These are phyloP conservation scores for Psittacula echo DNA, from an alignment of 2,797 vertebrate genomes.

Conservation along the genomic window DNA sequence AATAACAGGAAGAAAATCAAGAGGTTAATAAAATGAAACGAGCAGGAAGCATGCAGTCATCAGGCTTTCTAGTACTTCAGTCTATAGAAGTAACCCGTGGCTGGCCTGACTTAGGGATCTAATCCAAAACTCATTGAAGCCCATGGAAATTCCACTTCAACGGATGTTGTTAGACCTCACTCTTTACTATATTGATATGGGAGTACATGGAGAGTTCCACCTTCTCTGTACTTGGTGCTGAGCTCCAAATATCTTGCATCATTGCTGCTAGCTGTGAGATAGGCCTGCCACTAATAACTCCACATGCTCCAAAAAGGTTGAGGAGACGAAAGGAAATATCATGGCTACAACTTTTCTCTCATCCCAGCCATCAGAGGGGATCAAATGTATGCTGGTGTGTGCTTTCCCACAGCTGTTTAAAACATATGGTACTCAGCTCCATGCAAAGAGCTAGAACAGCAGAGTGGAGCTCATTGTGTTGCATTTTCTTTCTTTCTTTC, in stretches of 20 bases:
- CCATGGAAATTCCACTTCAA: slow-evolving; percentile 30
- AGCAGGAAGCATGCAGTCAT: slow-evolving; percentile 38
- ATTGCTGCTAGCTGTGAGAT: not conserved
- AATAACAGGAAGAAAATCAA: slow-evolving; percentile 66
- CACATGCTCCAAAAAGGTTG: not conserved
- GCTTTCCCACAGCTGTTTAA: not conserved
- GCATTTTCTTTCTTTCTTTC: not conserved
- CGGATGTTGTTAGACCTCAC: not conserved
- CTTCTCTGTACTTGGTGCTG: not conserved
- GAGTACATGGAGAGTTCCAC: not conserved
- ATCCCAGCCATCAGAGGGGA: not conserved
- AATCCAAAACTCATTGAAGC: slow-evolving; percentile 55
- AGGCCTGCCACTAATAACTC: not conserved
- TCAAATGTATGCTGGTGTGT: accelerated
- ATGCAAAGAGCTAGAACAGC: not conserved
- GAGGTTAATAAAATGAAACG: slow-evolving; percentile 44
- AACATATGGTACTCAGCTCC: not conserved
- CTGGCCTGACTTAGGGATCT: slow-evolving; percentile 29
- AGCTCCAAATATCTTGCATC: not conserved
- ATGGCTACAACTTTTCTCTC: not conserved
- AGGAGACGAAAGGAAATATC: not conserved
- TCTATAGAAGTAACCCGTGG: slow-evolving; percentile 18
- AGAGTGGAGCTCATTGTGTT: not conserved
- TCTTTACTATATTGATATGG: not conserved
- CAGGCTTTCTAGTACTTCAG: slow-evolving; percentile 56